A percentile compares a stretch with the other conserved stretches of the same genome.
phyloP scores from a whole-genome alignment of 1,140 invertebrate species.

The Metaphire vulgaris region DNA sequence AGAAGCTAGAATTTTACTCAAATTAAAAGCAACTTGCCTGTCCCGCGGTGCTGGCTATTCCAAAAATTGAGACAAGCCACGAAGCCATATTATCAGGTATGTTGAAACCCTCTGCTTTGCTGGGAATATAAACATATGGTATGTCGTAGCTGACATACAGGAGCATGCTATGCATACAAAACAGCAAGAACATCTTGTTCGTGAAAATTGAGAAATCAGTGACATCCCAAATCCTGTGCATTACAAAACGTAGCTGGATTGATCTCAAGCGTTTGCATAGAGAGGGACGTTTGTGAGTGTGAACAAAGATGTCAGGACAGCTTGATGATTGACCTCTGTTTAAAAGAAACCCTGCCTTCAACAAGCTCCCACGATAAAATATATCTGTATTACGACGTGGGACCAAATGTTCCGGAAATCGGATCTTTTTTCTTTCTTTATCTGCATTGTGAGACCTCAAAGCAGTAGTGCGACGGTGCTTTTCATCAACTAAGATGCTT shows the following conservation, averaged over 20 bases:
- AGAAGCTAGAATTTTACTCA: neutral
- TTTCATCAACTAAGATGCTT: neutral
- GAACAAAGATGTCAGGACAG: constrained; percentile 8
- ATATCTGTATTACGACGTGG: neutral
- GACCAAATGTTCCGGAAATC: constrained; percentile 9
- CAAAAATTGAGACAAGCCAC: constrained; percentile 74
- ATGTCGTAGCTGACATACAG: constrained; percentile 24
- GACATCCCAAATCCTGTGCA: neutral
- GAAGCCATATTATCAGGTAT: constrained; percentile 56
- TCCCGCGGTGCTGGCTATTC: constrained; percentile 75
- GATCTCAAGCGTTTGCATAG: too few relatives aligned
- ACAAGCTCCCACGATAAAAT: constrained; percentile 14
- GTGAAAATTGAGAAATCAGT: constrained; percentile 10
- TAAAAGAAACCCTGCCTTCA: neutral
- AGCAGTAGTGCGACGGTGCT: neutral
- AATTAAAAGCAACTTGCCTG: constrained; percentile 8
- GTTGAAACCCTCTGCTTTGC: neutral
- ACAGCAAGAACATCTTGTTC: constrained; percentile 8
- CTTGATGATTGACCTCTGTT: constrained; percentile 7
- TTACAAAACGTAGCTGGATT: too few relatives aligned
- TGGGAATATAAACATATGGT: constrained; percentile 18
- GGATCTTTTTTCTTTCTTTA: constrained; percentile 5
- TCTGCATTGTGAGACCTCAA: neutral
- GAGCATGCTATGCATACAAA: constrained; percentile 14
- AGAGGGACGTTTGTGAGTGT: neutral